Evolutionary conservation across 2,113 vertebrate genomes (phyloP).

Genomic region (Podarcis raffonei): DNA sequence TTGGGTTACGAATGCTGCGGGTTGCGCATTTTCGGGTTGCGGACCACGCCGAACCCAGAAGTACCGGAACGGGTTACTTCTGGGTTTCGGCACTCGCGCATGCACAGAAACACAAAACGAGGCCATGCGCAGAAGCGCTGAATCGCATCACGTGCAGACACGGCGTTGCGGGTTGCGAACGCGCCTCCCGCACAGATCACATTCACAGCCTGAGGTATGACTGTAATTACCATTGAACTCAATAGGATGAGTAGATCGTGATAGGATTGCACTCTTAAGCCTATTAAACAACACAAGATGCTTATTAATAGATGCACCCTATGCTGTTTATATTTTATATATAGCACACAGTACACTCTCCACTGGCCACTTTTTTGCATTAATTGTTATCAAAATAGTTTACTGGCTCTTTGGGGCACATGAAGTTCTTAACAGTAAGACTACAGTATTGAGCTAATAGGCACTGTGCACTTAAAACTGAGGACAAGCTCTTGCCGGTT

Average conservation of each 20-base stretch:
- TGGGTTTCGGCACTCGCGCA: no score
- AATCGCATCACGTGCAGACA: no score
- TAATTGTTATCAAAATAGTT: slow-evolving; percentile 13
- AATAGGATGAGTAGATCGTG: not conserved
- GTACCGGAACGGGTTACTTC: no score
- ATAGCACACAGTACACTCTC: not conserved
- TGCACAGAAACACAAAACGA: no score
- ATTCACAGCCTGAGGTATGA: no score
- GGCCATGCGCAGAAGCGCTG: no score
- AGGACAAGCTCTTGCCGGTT: slow-evolving; percentile 4
- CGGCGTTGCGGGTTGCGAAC: no score
- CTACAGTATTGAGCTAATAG: not conserved
- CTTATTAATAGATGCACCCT: not conserved
- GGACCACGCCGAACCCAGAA: no score
- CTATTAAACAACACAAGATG: not conserved
- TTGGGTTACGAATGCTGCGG: no score
- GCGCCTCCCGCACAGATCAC: no score
- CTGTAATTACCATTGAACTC: not conserved
- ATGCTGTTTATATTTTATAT: rapidly evolving
- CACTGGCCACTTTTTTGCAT: not conserved
- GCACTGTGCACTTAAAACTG: slow-evolving; percentile 4
- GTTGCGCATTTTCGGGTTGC: no score
- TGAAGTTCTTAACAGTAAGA: not conserved
- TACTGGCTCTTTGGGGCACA: rapidly evolving
- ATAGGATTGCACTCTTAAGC: not conserved